These are phyloP conservation scores for Pangasius sanitwongsei DNA, from an alignment of 2,797 vertebrate genomes.

Conservation along the genomic window DNA sequence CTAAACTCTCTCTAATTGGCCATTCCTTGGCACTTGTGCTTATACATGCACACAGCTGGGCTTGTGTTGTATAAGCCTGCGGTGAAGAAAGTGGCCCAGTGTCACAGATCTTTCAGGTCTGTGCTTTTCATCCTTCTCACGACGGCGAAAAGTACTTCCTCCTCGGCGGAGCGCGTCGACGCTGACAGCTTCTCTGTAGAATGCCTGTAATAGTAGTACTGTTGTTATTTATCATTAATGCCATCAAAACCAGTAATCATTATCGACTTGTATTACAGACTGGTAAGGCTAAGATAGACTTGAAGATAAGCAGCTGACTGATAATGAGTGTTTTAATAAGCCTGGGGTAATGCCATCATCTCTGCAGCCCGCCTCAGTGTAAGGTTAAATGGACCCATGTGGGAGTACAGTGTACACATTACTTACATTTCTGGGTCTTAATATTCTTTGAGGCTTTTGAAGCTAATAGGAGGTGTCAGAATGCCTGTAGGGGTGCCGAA, in stretches of 20 bases:
- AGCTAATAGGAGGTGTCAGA: conserved; percentile 54
- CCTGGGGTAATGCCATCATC: not conserved
- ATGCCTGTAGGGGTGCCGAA: conserved; percentile 56
- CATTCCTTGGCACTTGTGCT: conserved; percentile 30
- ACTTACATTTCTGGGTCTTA: conserved; percentile 44
- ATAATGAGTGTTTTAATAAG: conserved; percentile 15
- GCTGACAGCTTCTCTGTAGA: not conserved
- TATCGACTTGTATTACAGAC: not conserved
- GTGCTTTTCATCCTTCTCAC: not conserved
- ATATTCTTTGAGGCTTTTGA: conserved; percentile 52
- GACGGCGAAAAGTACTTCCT: not conserved
- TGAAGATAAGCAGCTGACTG: not conserved
- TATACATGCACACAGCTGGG: conserved; percentile 12
- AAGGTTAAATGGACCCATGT: conserved; percentile 51
- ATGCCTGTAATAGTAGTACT: not conserved
- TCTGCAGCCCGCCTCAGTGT: not conserved
- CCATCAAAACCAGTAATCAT: not conserved
- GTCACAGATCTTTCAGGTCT: not conserved
- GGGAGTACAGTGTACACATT: conserved; percentile 46
- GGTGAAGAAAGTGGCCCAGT: conserved; percentile 34
- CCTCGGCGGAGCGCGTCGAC: too few species aligned
- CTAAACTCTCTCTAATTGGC: conserved; percentile 44
- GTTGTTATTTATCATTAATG: not conserved
- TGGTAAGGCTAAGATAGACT: not conserved
- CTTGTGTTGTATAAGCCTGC: conserved; percentile 16